Percentiles rank a stretch among this genome's conserved stretches.
Evolutionary conservation across 2,797 vertebrate species (phyloP).

Genomic region (Dicrostonyx torquatus): DNA sequence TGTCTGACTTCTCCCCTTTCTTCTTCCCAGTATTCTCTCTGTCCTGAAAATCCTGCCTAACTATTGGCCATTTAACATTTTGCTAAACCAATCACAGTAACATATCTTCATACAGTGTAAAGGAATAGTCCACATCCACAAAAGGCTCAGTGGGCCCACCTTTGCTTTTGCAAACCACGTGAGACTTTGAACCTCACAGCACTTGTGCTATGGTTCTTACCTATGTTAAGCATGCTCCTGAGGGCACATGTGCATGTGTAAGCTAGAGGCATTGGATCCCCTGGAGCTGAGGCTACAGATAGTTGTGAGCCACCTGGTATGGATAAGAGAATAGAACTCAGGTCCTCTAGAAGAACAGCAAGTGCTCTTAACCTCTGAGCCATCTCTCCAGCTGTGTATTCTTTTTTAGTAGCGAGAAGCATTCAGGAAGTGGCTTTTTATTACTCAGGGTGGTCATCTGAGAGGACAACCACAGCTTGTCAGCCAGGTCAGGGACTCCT

Average conservation of each 20-base stretch:
- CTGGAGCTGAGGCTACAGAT: background rate
- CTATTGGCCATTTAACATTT: background rate
- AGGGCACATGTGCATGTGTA: background rate
- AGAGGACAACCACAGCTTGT: background rate
- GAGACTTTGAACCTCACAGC: background rate
- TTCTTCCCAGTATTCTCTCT: background rate
- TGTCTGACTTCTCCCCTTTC: background rate
- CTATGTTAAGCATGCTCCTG: background rate
- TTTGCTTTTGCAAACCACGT: background rate
- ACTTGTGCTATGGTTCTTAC: conserved; percentile 27
- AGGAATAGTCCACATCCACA: background rate
- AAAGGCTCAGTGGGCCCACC: background rate
- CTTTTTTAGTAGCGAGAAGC: conserved; percentile 1
- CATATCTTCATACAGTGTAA: background rate
- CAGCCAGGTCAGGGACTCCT: background rate
- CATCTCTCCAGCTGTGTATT: background rate
- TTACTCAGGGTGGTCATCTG: background rate
- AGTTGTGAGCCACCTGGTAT: too few species aligned
- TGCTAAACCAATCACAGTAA: background rate
- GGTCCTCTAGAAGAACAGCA: background rate
- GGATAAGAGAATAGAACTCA: background rate
- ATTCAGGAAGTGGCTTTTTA: background rate
- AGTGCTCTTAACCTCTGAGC: background rate
- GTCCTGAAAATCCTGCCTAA: background rate
- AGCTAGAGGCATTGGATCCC: background rate